Evolutionary conservation across 2,888 invertebrate genomes (phyloP).

Genomic region (Athalia circularis): DNA sequence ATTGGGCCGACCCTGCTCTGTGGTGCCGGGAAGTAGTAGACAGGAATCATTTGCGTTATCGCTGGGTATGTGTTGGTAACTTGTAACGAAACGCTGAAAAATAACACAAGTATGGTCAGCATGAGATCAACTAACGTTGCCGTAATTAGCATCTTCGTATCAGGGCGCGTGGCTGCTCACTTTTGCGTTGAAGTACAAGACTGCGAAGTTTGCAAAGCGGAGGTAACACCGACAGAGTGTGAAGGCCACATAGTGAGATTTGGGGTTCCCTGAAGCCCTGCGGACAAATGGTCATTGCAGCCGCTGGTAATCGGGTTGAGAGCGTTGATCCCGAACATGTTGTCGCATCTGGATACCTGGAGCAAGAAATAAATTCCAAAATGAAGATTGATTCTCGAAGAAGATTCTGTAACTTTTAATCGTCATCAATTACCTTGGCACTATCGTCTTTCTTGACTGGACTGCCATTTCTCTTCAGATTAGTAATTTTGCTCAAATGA

Average conservation of each 20-base stretch:
- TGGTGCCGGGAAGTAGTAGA: conserved; percentile 78
- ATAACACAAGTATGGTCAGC: conserved; percentile 19
- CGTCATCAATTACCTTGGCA: conserved; percentile 62
- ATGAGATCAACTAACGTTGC: background rate
- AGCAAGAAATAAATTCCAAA: background rate
- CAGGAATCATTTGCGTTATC: conserved; percentile 66
- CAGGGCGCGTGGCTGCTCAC: conserved; percentile 58
- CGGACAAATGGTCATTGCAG: conserved; percentile 52
- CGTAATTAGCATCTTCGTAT: background rate
- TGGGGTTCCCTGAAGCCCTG: conserved; percentile 62
- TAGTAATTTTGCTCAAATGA: conserved; percentile 73
- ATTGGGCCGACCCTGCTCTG: conserved; percentile 62
- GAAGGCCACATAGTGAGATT: conserved; percentile 79
- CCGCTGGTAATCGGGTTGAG: conserved; percentile 49
- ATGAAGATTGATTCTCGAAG: background rate
- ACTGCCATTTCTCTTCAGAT: conserved; percentile 80
- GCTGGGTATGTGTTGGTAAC: conserved; percentile 72
- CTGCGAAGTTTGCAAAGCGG: conserved; percentile 70
- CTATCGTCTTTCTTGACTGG: conserved; percentile 79
- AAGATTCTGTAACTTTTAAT: background rate
- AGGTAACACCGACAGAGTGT: conserved; percentile 75
- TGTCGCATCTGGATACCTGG: conserved; percentile 62
- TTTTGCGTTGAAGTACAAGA: conserved; percentile 65
- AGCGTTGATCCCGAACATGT: conserved; percentile 53
- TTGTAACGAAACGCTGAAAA: conserved; percentile 59